These are phyloP conservation scores for Numenius phaeopus DNA, from an alignment of 2,797 vertebrate genomes.

Conservation along the genomic window DNA sequence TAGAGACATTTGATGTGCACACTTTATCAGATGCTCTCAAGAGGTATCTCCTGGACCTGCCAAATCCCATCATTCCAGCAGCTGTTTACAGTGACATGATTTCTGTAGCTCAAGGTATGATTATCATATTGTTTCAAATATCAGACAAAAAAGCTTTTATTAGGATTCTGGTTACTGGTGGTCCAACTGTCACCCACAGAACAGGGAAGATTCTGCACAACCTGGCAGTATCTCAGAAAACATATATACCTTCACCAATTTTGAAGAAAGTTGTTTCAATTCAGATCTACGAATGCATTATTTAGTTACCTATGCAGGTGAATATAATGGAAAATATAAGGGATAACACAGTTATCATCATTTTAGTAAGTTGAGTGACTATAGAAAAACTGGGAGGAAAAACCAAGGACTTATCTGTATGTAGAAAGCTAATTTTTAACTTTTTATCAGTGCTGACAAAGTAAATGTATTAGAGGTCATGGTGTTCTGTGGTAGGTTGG, in stretches of 20 bases:
- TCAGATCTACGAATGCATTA: neutral
- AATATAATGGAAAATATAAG: neutral
- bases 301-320: neutral
- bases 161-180: neutral
- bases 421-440: conserved; percentile 77
- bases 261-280: neutral
- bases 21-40: conserved; percentile 90
- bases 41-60: conserved; percentile 93
- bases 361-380: conserved; percentile 5
- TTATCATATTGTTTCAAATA: neutral
- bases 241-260: neutral
- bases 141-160: neutral
- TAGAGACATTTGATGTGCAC: conserved; percentile 90
- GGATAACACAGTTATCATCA: neutral
- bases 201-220: neutral
- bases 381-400: neutral
- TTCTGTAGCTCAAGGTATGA: conserved; percentile 90
- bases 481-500: conserved; percentile 13
- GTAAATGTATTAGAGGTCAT: conserved; percentile 68
- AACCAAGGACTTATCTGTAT: conserved; percentile 65
- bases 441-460: conserved; percentile 72
- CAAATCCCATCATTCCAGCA: conserved; percentile 90
- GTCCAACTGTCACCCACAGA: neutral
- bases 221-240: neutral
- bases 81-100: conserved; percentile 88